phyloP scores from a whole-genome alignment of 2,797 vertebrate genomes.

The Rhodeus uyekii region DNA sequence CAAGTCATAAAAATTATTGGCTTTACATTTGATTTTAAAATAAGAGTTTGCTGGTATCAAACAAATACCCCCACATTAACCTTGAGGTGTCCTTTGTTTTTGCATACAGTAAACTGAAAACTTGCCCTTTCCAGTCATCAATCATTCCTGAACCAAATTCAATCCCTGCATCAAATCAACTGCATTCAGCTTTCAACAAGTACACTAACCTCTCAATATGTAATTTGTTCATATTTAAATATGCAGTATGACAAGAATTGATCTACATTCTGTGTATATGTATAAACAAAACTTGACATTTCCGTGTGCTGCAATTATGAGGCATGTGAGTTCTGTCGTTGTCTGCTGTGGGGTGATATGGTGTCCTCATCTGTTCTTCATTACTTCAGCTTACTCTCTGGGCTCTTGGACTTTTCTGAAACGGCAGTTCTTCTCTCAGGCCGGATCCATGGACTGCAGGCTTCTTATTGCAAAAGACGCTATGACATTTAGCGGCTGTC shows the following conservation, averaged over 20 bases:
- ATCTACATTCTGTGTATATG: slow-evolving; percentile 24
- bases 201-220: neutral
- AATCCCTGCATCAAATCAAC: slow-evolving; percentile 14
- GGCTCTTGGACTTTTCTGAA: slow-evolving; percentile 44
- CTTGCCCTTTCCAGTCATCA: neutral
- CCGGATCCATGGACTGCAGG: slow-evolving; percentile 19
- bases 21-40: neutral
- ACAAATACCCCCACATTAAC: neutral
- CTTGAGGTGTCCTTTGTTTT: neutral
- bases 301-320: slow-evolving; percentile 50
- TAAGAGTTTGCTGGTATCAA: neutral
- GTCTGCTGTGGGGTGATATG: slow-evolving; percentile 45
- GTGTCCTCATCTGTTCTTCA: slow-evolving; percentile 56
- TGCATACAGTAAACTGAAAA: neutral
- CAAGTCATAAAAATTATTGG: neutral
- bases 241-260: neutral
- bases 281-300: slow-evolving; percentile 9
- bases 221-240: neutral
- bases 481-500: slow-evolving; percentile 28
- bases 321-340: slow-evolving; percentile 45
- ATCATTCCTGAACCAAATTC: neutral
- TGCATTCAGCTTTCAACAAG: neutral
- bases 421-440: slow-evolving; percentile 3
- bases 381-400: slow-evolving; percentile 52
- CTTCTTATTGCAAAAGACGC: slow-evolving; percentile 14